phyloP scores from a whole-genome alignment of 2,113 vertebrate genomes.

The Pontoporia blainvillei region DNA sequence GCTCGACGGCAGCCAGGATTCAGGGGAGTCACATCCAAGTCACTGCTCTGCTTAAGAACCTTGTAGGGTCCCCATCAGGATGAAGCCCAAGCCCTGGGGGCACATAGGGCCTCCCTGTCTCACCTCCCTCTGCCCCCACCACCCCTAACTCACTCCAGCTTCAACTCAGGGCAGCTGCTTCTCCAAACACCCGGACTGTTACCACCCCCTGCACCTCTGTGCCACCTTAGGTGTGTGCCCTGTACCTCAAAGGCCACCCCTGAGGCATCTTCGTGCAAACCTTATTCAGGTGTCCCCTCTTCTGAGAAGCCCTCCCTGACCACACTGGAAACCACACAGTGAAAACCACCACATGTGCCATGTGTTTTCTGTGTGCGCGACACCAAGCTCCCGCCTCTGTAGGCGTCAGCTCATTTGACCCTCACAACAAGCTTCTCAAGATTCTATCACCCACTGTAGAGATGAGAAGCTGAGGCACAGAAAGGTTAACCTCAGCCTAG shows the following conservation, averaged over 20 bases:
- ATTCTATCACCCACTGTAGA: not conserved
- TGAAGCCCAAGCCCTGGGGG: not conserved
- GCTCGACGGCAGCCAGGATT: not conserved
- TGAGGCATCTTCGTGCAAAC: not conserved
- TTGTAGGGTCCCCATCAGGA: not conserved
- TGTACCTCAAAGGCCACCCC: not conserved
- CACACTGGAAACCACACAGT: not conserved
- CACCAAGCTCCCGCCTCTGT: accelerated
- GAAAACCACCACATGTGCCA: accelerated
- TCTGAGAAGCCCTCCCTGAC: not conserved
- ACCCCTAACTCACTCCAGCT: not conserved
- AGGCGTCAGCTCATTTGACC: not conserved
- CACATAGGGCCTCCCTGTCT: not conserved
- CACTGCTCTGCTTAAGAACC: not conserved
- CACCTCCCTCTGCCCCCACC: not conserved
- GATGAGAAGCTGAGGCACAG: not conserved
- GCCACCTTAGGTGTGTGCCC: not conserved
- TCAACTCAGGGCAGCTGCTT: accelerated
- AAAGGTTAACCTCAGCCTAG: not conserved
- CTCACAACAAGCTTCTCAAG: not conserved
- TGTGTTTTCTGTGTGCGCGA: accelerated
- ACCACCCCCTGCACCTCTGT: accelerated
- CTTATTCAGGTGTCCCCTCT: not conserved
- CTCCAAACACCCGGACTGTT: not conserved
- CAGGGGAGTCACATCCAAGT: not conserved